Base-by-base conservation (phyloP, 2,797 vertebrate species). In the Onychomys torridus region DNA sequence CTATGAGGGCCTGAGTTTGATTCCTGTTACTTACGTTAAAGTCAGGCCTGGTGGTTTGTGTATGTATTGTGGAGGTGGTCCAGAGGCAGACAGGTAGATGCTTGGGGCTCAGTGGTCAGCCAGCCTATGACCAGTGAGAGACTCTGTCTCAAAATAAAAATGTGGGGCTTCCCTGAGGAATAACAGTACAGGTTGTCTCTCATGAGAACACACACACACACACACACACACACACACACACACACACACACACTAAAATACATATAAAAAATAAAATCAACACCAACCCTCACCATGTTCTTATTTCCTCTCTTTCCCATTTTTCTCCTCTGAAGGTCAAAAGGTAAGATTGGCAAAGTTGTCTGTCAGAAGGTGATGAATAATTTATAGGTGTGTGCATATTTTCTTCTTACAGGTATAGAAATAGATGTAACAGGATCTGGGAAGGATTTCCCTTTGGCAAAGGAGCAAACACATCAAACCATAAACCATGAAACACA, bases 401-500 rank as follows among this genome's bases (percentile, higher is more conserved):
- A 43, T 84, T 94, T 97, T 98, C 97, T 95, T 96, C 96, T 97
- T 96, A 59, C 93, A 46, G n/a, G 73, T 96, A 88, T 61, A 85
- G 87, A 94, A 97, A 93, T 21, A 90, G 85, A 93, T n/a, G 46
- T 2, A 59, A 90, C 93, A 12, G 7, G 59, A 87, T 59, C 82
- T 61, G 46, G 59, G 49, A 94, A 93, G 87, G 40, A 78, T 97
- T 93, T 90, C 85, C 1, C 75, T 95, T 94, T 96, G 87, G 86
- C n/a, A 84, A 78, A 89, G 43, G 43, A 97, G 49, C 61, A 81
- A 78, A 52, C 63, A 87, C 32, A 61, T 65, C 91, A 73, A 71
- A 91, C 83, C 89, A 82, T 57, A 91, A 97, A 87, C 49, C 83
- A 81, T 21, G 79, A 95, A 93, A 84, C 89, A 86, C 0, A 75